Evolutionary conservation across 1,140 invertebrate genomes (phyloP), one percentile per base, ranked within the genome.

Genomic region (Zaprionus inermis): DNA sequence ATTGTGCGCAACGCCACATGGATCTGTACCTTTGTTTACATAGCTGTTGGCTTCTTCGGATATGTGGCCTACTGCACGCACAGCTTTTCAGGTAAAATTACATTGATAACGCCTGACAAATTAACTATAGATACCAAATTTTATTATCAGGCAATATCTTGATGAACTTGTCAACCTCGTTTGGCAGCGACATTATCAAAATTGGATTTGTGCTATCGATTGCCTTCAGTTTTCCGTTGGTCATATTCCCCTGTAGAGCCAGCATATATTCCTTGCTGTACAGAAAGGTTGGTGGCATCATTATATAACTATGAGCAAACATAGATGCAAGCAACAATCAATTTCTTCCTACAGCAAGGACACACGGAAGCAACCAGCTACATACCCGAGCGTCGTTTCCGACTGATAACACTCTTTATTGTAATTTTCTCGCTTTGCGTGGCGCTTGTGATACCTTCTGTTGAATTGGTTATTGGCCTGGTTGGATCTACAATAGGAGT

Each of bases 401-500:
- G 96, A 75, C 94, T 94, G 18, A 94, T 98, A 12, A 98, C 98
- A 0, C 90, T 96, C 10, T 92, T 93, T 9, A 97, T 98, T 75
- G 94, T 98, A 0, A 78, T 93, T 1, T 93, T 95, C n/a, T 96
- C 97, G 4, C 93, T 98, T 20, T 92, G 95, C 24, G 94, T 96
- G 61, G 97, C 96, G 3, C 94, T 98, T 46, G 85, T 97, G 44
- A 94, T 97, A 76, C 97, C 97, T 18, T 97, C 96, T 84, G 98
- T 99, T 70, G 98, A 99, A 93, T 94, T 99, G 79, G 97, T 99
- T 54, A 94, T 99, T 28, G 98, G 97, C 5, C 92, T 99, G 32
- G 95, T 98, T 58, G 98, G 98, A 12, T 98, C 98, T 12, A 98
- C 98, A 11, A 98, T 98, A 78, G 98, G 98, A 5, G 96, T 98